Evolutionary conservation across 2,797 vertebrate genomes (phyloP).

Genomic region (Falco peregrinus): DNA sequence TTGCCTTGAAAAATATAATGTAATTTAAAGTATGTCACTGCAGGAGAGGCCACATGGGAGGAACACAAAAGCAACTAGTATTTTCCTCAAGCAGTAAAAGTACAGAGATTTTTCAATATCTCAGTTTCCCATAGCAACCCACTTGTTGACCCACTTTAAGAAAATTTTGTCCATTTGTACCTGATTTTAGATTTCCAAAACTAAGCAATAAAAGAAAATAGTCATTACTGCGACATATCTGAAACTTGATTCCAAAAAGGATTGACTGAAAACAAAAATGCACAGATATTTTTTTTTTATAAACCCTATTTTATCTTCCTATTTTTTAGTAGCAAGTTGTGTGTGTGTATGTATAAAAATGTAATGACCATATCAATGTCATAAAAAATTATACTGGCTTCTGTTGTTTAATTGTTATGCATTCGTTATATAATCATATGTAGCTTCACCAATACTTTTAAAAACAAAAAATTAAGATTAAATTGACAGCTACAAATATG

Average conservation of each 20-base stretch:
- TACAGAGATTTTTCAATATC: neutral
- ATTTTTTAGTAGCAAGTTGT: neutral
- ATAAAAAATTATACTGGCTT: neutral
- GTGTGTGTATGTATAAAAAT: neutral
- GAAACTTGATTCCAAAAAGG: neutral
- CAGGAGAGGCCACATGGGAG: slow-evolving; percentile 4
- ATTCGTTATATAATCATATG: neutral
- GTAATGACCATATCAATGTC: neutral
- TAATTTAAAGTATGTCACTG: slow-evolving; percentile 38
- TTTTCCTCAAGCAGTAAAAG: slow-evolving; percentile 34
- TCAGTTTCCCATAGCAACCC: slow-evolving; percentile 31
- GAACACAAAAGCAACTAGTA: neutral
- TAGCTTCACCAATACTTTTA: neutral
- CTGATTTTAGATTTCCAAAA: neutral
- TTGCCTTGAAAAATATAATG: slow-evolving; percentile 32
- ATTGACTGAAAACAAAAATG: neutral
- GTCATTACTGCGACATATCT: neutral
- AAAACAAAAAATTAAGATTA: neutral
- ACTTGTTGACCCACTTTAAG: slow-evolving; percentile 18
- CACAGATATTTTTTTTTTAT: neutral
- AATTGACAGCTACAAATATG: neutral
- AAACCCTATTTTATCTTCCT: neutral
- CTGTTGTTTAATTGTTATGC: neutral
- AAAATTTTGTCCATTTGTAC: neutral
- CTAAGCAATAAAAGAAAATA: neutral